Evolutionary conservation across 2,888 invertebrate species (phyloP).

Genomic region (Dione juno): DNA sequence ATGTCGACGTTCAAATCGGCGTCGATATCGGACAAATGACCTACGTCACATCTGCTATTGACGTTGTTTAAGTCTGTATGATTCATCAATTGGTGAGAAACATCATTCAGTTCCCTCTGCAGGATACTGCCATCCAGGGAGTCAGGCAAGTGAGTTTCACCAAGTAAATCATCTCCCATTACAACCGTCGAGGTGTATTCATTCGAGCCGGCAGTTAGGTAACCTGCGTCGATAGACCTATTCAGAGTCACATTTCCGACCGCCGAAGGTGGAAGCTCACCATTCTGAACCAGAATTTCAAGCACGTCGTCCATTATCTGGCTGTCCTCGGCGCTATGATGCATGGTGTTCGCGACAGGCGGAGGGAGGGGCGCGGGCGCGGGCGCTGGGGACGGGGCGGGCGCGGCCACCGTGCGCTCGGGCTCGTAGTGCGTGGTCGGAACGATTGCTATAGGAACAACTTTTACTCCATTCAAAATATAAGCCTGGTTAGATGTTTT

Average conservation of each 20-base stretch:
- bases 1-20: constrained; percentile 55
- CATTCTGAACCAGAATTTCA: constrained; percentile 96
- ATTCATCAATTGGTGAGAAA: constrained; percentile 75
- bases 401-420: constrained; percentile 55
- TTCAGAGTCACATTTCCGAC: constrained; percentile 86
- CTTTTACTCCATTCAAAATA: constrained; percentile 85
- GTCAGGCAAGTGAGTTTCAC: constrained; percentile 62
- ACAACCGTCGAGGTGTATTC: constrained; percentile 66
- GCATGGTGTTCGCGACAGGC: constrained; percentile 52
- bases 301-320: constrained; percentile 96
- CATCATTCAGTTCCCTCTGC: constrained; percentile 73
- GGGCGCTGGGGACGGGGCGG: constrained; percentile 63
- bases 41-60: constrained; percentile 55
- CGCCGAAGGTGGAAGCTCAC: constrained; percentile 94
- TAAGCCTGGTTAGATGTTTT: constrained; percentile 79
- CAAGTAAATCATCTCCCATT: constrained; percentile 66
- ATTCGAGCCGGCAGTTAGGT: constrained; percentile 55
- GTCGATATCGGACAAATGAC: constrained; percentile 61
- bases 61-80: constrained; percentile 68
- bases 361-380: constrained; percentile 65
- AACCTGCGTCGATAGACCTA: constrained; percentile 60
- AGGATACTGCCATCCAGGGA: constrained; percentile 72
- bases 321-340: constrained; percentile 78
- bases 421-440: constrained; percentile 74
- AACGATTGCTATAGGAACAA: constrained; percentile 78